Evolutionary conservation across 1,140 invertebrate genomes (phyloP), one percentile per base, ranked within the genome.

Genomic region (Papilio glaucus): DNA sequence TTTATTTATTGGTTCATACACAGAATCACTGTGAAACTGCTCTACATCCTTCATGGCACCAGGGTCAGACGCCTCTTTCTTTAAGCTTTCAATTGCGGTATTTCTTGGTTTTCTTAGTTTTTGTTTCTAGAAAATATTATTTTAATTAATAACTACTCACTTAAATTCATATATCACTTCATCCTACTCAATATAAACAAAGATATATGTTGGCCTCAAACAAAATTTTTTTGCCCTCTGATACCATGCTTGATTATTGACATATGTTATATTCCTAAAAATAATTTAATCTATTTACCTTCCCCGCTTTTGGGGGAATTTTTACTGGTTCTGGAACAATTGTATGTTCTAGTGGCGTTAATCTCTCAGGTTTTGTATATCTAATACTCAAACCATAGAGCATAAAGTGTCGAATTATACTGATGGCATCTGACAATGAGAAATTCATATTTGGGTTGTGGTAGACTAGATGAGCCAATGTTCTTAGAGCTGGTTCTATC

Each of bases 81-180:
- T 92, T 38, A 91, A 81, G 74, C 85, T 90, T 60, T 92, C 89
- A 68, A 91, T 90, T 12, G 91, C 90, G 77, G 85, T 92, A 49
- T 93, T 93, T 70, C 88, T 86, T 71, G 89, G 91, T 41, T 90
- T 92, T 65, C 91, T 83, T 29, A 88, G 60, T 85, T 89, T 93
- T 85, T 91, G 90, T 90, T 91, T 93, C 89, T 93, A 72, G 5
- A 83, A 86, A 71, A 60, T 62, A 37, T n/a, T 33, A 33, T 33
- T 2, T 33, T 33, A n/a, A 33, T 69, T 24, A 49, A 62, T 15
- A 60, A 71, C n/a, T n/a, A n/a, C n/a, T n/a, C n/a, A n/a, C 67
- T 60, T 4, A 65, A 67, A 53, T 38, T 53, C 42, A 45, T 15
- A 73, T 0, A 49, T 0, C 45, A n/a, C n/a, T n/a, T n/a, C n/a